These are phyloP conservation scores for Paraplagusia blochii DNA, from an alignment of 2,113 vertebrate species.

Conservation along the genomic window DNA sequence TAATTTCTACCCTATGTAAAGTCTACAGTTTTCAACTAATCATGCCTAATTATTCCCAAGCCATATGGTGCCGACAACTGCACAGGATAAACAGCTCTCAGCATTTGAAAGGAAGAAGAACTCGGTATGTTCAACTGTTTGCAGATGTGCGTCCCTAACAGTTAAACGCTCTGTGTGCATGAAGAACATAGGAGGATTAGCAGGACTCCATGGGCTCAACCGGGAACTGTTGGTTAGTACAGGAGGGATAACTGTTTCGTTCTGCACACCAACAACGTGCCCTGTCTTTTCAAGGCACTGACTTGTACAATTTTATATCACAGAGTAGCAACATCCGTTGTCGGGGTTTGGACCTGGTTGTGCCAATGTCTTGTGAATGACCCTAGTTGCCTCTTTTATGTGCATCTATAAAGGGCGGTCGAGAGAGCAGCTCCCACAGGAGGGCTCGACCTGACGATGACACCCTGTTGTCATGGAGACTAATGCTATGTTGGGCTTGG, in stretches of 20 bases:
- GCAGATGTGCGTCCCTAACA: constrained; percentile 87
- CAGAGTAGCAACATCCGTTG: constrained; percentile 73
- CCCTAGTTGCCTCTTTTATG: constrained; percentile 65
- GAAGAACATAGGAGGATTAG: constrained; percentile 76
- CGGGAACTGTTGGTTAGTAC: constrained; percentile 56
- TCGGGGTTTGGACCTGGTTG: constrained; percentile 55
- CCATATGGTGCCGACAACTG: constrained; percentile 15
- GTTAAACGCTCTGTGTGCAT: constrained; percentile 63
- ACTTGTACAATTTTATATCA: constrained; percentile 69
- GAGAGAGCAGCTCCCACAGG: constrained; percentile 66
- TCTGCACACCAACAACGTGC: constrained; percentile 55
- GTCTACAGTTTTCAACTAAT: too few species aligned
- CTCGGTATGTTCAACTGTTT: constrained; percentile 69
- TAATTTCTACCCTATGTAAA: too few species aligned
- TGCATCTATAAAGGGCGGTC: constrained; percentile 66
- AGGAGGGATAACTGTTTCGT: constrained; percentile 60
- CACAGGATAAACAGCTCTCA: constrained; percentile 47
- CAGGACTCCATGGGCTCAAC: constrained; percentile 63
- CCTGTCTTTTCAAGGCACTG: constrained; percentile 49
- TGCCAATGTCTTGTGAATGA: constrained; percentile 68
- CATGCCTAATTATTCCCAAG: neutral
- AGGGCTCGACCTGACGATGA: constrained; percentile 76
- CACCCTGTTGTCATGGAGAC: constrained; percentile 76
- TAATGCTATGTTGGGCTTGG: constrained; percentile 69
- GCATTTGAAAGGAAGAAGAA: constrained; percentile 39